These are phyloP conservation scores for Myrmecobius fasciatus DNA, from an alignment of 2,113 vertebrate genomes.

Conservation along the genomic window DNA sequence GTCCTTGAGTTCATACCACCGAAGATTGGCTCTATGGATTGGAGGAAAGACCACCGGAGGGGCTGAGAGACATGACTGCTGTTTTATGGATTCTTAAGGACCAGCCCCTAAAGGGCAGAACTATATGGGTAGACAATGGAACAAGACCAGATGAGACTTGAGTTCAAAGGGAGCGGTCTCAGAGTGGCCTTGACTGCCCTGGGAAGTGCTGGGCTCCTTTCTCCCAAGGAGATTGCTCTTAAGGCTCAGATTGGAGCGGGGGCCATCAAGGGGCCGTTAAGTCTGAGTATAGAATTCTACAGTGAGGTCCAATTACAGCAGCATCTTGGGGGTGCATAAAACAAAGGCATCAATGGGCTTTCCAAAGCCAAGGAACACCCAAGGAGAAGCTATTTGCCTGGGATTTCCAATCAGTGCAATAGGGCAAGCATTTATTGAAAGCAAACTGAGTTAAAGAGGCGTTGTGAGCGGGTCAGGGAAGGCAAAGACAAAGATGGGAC, in stretches of 20 bases:
- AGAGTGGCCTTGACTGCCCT: neutral
- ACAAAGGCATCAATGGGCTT: neutral
- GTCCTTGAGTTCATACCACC: neutral
- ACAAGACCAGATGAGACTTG: neutral
- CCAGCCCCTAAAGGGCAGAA: neutral
- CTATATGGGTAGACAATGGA: neutral
- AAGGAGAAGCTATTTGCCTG: neutral
- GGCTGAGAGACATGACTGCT: neutral
- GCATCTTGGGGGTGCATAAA: neutral
- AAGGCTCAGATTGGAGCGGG: neutral
- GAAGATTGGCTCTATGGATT: neutral
- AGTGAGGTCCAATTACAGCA: neutral
- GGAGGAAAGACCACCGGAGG: neutral
- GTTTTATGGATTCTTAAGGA: neutral
- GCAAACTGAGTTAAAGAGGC: neutral
- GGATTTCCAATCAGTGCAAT: neutral
- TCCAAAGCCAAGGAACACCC: neutral
- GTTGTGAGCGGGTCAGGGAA: neutral
- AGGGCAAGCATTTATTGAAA: neutral
- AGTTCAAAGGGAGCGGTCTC: neutral
- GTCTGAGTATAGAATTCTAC: neutral
- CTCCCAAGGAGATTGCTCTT: neutral
- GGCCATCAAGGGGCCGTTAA: neutral
- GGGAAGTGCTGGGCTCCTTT: neutral
- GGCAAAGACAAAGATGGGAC: neutral